Conservation (phyloP, 2,113 vertebrate species). For the Ceyx melanurus region DNA sequence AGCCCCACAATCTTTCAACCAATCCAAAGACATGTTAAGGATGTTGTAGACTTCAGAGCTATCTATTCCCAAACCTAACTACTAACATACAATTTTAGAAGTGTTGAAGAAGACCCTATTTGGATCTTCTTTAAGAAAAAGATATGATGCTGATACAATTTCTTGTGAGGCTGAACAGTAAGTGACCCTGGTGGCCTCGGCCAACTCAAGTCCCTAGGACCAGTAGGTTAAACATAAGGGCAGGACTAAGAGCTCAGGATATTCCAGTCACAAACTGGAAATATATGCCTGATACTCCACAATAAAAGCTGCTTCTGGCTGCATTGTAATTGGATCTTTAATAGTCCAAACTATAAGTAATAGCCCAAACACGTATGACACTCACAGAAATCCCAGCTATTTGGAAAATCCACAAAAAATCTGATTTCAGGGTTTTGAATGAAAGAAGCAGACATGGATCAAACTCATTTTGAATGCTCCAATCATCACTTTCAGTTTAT, state of each 20-base stretch:
- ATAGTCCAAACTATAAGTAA: background rate
- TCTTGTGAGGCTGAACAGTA: background rate
- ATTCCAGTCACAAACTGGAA: background rate
- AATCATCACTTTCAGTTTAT: background rate
- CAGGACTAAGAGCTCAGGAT: background rate
- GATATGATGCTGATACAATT: background rate
- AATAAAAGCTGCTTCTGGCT: background rate
- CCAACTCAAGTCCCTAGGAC: background rate
- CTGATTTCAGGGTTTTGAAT: rapidly evolving
- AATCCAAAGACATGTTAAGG: background rate
- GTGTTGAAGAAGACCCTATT: background rate
- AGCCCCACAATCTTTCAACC: background rate
- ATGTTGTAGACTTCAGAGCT: background rate
- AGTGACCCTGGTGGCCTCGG: rapidly evolving
- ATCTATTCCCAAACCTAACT: background rate
- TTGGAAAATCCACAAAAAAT: background rate
- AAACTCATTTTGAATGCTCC: background rate
- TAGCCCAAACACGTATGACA: background rate
- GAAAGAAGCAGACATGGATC: background rate
- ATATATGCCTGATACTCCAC: background rate
- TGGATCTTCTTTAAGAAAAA: background rate
- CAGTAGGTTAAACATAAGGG: background rate
- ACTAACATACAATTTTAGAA: background rate
- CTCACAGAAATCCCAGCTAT: background rate
- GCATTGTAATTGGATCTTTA: background rate